Base-by-base conservation (phyloP, 2,888 invertebrate species). In the Lycocerus yunnanus region DNA sequence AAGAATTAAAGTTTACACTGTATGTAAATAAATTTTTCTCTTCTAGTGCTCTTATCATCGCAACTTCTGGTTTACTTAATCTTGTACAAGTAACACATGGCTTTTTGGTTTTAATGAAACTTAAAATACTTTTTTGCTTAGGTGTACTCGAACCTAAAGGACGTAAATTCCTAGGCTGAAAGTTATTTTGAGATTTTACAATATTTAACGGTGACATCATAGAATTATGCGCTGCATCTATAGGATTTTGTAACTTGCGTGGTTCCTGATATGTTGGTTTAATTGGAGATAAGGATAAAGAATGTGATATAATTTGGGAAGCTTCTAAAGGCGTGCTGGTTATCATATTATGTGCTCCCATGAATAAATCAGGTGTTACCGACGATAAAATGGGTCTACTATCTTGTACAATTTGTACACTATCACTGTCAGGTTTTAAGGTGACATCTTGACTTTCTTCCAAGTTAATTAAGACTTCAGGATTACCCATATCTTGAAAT, bases 91-190 rank as follows among this genome's bases (percentile, higher is more conserved):
- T 82, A 20, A 87, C 81, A 73, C 84, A 83, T 0, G 85, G 84
- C 73, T 84, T 84, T 16, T 20, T 65, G 15, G 66, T 71, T 24
- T 72, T 77, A 1, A 85, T 72, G 73, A 83, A 86, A 78, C 80
- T 85, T 71, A 85, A 78, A 71, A 86, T 85, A 73, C 84, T 86
- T 72, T 83, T 84, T 76, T 86, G 86, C 58, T 81, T 85, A 3
- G 85, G 84, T 3, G 83, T 83, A 60, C 82, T 83, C 6, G 83
- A 82, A 65, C 80, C 61, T 59, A 82, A 65, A 14, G 68, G 77
- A 8, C 67, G 65, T 71, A 75, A 73, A 69, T 73, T 72, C n/a
- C 66, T 69, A 58, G 21, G 58, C 10, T 67, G 18, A 4, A 59
- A 65, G n/a, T 43, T 43, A 14, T 27, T 76, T 73, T 63, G 76